phyloP scores from a whole-genome alignment of 2,888 invertebrate species.

The Zootermopsis nevadensis region DNA sequence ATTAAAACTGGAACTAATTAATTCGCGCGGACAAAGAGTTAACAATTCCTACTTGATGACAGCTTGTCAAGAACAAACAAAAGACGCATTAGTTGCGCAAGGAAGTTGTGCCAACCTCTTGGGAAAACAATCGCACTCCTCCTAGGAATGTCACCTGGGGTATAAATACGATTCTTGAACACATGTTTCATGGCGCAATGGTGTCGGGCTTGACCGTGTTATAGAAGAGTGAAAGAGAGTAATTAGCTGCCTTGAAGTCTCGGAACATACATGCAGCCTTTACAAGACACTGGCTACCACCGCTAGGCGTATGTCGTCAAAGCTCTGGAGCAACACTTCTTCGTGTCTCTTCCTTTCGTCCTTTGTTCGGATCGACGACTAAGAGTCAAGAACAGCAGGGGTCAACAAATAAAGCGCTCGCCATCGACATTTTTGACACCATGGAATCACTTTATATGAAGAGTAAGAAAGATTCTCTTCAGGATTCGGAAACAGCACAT shows the following conservation, averaged over 20 bases:
- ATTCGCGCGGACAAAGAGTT: background rate
- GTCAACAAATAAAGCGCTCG: too few species aligned
- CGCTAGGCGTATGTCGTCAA: background rate
- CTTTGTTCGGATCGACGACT: background rate
- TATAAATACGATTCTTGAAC: background rate
- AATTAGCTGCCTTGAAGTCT: constrained; percentile 10
- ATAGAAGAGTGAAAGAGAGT: background rate
- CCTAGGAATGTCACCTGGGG: background rate
- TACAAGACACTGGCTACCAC: background rate
- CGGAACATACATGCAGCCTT: background rate
- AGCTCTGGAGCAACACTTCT: too few species aligned
- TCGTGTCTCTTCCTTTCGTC: background rate
- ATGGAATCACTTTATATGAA: too few species aligned
- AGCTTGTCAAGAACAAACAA: background rate
- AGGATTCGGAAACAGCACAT: too few species aligned
- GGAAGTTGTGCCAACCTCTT: background rate
- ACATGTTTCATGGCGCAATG: constrained; percentile 4
- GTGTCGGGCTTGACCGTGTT: background rate
- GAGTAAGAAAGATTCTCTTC: too few species aligned
- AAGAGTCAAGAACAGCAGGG: too few species aligned
- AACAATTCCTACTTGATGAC: background rate
- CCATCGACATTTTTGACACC: too few species aligned
- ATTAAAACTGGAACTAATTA: background rate
- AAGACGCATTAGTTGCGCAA: background rate
- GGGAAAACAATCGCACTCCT: background rate